phyloP scores from a whole-genome alignment of 37 sponge, comb jelly and placozoan genomes.

The Halisarca cf. caerulea region DNA sequence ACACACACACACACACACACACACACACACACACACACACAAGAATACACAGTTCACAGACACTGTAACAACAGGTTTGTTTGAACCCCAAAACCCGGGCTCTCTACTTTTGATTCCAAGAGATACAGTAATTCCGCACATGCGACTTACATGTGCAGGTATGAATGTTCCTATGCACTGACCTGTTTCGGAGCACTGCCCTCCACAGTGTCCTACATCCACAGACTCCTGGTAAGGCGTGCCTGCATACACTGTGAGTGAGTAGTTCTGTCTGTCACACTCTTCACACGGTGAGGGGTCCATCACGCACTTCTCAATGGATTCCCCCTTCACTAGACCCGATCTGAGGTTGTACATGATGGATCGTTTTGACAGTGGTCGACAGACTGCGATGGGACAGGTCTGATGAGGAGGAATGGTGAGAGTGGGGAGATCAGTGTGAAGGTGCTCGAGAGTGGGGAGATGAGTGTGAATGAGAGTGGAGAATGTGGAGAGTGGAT shows the following conservation, averaged over 20 bases:
- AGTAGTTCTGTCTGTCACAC: constrained; percentile 20
- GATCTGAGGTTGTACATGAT: background rate
- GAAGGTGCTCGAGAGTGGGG: no score
- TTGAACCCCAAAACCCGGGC: no score
- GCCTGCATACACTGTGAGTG: constrained; percentile 33
- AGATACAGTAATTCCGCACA: no score
- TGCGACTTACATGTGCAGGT: no score
- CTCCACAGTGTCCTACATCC: constrained; percentile 26
- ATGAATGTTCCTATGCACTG: no score
- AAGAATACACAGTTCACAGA: background rate
- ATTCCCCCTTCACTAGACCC: background rate
- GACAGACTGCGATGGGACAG: no score
- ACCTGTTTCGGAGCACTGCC: background rate
- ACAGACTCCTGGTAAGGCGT: constrained; percentile 35
- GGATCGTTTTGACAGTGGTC: background rate
- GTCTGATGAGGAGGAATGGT: no score
- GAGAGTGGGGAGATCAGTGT: no score
- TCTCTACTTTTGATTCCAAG: no score
- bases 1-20: background rate
- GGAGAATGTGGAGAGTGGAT: no score
- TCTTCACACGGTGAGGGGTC: background rate
- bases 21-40: background rate
- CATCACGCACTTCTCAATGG: background rate
- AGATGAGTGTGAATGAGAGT: no score
- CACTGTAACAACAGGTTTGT: background rate